Percentiles rank a stretch among this genome's conserved stretches.
Evolutionary conservation across 2,888 invertebrate species (phyloP).

Genomic region (Syrphus vitripennis): DNA sequence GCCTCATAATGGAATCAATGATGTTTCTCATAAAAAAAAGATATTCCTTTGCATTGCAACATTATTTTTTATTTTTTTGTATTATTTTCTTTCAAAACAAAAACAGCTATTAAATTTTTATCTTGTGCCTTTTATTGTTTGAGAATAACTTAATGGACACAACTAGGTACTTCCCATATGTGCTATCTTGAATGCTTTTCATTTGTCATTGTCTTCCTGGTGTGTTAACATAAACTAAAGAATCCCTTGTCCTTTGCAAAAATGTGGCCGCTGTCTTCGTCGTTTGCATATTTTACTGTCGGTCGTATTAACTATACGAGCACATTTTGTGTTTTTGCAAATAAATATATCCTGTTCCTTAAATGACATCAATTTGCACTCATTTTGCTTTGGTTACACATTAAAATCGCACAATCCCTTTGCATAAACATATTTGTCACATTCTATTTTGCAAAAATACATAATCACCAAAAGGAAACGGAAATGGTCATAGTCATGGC

Average conservation of each 20-base stretch:
- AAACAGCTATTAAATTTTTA: constrained; percentile 1
- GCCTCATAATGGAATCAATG: not conserved
- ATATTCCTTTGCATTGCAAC: not conserved
- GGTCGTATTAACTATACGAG: not conserved
- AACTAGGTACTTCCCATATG: not conserved
- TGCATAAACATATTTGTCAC: constrained; percentile 34
- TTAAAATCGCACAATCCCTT: constrained; percentile 17
- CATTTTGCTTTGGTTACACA: not conserved
- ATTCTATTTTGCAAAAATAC: constrained; percentile 40
- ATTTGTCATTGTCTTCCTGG: not conserved
- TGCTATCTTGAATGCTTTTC: constrained; percentile 4
- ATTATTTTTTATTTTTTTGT: not conserved
- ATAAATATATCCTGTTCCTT: not conserved
- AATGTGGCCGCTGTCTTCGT: not conserved
- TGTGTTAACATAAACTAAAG: not conserved
- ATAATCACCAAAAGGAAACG: constrained; percentile 54
- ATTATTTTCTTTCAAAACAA: not conserved
- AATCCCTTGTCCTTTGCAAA: not conserved
- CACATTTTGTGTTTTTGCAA: not conserved
- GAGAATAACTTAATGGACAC: not conserved
- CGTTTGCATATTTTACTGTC: not conserved
- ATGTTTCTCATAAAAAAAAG: not conserved
- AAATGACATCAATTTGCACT: constrained; percentile 19
- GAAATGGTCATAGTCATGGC: constrained; percentile 48
- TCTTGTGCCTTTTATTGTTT: not conserved